phyloP scores from a whole-genome alignment of 1,140 invertebrate species.

The Laodelphax striatellus region DNA sequence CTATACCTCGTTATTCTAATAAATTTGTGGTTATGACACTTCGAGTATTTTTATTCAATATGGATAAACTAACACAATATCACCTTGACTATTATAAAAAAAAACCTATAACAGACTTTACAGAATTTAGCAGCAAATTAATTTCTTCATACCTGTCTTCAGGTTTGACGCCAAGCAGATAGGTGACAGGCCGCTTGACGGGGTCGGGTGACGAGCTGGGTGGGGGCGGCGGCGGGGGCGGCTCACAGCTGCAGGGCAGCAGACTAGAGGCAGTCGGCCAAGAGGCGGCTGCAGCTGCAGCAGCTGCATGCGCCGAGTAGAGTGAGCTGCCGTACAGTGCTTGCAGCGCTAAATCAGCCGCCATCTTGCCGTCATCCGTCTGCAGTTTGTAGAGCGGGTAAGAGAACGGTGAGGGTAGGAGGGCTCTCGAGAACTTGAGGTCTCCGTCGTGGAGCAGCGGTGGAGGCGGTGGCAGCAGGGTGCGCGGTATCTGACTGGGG shows the following conservation, averaged over 20 bases:
- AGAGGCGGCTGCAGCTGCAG: conserved; percentile 31
- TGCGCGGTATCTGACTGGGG: conserved; percentile 35
- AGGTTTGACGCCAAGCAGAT: conserved; percentile 20
- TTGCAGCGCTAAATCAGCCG: conserved; percentile 48
- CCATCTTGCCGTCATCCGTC: conserved; percentile 36
- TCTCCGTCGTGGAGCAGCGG: conserved; percentile 46
- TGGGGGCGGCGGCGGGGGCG: conserved; percentile 24
- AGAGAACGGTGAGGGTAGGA: conserved; percentile 52
- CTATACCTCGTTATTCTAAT: no score
- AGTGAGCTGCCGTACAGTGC: conserved; percentile 43
- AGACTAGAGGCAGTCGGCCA: conserved; percentile 32
- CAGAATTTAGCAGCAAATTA: no score
- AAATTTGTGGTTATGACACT: no score
- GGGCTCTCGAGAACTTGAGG: conserved; percentile 47
- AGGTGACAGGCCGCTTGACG: conserved; percentile 24
- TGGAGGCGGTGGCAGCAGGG: conserved; percentile 46
- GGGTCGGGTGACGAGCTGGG: conserved; percentile 24
- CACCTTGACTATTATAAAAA: no score
- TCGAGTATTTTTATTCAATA: no score
- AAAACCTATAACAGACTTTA: no score
- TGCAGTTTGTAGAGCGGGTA: conserved; percentile 57
- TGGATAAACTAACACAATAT: no score
- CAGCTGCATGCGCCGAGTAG: conserved; percentile 34
- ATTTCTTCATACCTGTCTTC: conserved; percentile 1
- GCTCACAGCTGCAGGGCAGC: conserved; percentile 9